Evolutionary conservation across 2,113 vertebrate genomes (phyloP), one percentile per base, ranked within the genome.

Genomic region (Notiomystis cincta): DNA sequence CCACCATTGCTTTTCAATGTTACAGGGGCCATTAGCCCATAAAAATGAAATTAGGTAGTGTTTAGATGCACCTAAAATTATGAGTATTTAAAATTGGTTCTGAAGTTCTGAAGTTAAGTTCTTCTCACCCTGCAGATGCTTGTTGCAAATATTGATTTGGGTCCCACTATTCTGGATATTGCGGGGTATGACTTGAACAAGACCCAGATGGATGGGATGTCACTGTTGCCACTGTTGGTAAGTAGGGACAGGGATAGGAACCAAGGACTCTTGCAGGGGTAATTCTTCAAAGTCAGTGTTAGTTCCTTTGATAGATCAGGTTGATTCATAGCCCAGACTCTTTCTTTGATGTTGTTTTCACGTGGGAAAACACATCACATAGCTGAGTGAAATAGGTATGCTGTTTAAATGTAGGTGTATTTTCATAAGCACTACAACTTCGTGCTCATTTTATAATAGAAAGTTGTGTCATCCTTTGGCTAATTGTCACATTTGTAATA

Each of bases 121-220:
- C 77, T 64, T 56, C 33, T 54, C 47, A 42, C 76, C 66, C 33
- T 53, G 23, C 96, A 99, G 99, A 97, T 99, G 98, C 98, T 99
- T 23, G 98, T 99, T 90, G 98, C 98, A 38, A 99, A 99, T 87
- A 98, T 99, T 73, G 99, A 99, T 96, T 98, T 99, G 95, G 99
- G 99, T 8, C 99, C 99, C 31, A 99, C 99, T 82, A 98, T 99
- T 91, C 97, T 99, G 98, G 99, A 99, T 96, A 99, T 99, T 2
- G 99, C 99, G 2, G 99, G 99, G 23, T 98, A 98, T 81, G 93
- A 98, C 80, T 80, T 98, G 87, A 99, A 98, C 97, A 99, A 98
- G 95, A 99, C 99, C 3, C 98, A 99, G 95, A 99, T 99, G 99
- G 99, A 99, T 76, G 99, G 99, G 45, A 98, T 98, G 98, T 99